A percentile compares a stretch with the other conserved stretches of the same genome.
Evolutionary conservation across 2,797 vertebrate genomes (phyloP).

Genomic region (Lates japonicus): DNA sequence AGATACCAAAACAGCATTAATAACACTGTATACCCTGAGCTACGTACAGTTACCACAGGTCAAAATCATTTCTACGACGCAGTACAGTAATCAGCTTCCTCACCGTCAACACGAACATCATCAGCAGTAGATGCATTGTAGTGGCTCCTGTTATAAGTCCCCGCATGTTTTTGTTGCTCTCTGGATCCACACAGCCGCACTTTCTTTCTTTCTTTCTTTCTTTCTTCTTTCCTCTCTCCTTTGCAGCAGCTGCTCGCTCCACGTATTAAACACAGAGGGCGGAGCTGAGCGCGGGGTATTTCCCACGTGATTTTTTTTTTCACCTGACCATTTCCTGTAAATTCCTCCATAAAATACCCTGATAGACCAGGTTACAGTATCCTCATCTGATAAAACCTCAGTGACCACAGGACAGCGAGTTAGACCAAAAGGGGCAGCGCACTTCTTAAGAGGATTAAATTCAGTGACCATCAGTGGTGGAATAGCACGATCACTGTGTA

Average conservation of each 20-base stretch:
- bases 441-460: too few relatives aligned
- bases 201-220: too few relatives aligned
- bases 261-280: background rate
- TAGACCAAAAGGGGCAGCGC: too few relatives aligned
- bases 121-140: background rate
- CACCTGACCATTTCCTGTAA: slow-evolving; percentile 55
- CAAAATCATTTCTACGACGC: background rate
- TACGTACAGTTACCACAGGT: fast-evolving
- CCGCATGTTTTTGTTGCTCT: background rate
- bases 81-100: background rate
- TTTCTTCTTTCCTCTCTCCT: too few relatives aligned
- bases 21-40: background rate
- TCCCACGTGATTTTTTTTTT: background rate
- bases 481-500: too few relatives aligned
- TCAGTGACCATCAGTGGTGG: too few relatives aligned
- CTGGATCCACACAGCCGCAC: fast-evolving
- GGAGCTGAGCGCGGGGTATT: background rate
- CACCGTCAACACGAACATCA: background rate
- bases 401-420: too few relatives aligned
- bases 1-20: background rate
- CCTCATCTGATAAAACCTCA: too few relatives aligned
- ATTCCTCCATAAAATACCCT: background rate
- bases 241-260: too few relatives aligned
- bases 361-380: too few relatives aligned
- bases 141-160: too few relatives aligned